Conservation (phyloP, 2,113 vertebrate species). For the Penelope pileata region DNA sequence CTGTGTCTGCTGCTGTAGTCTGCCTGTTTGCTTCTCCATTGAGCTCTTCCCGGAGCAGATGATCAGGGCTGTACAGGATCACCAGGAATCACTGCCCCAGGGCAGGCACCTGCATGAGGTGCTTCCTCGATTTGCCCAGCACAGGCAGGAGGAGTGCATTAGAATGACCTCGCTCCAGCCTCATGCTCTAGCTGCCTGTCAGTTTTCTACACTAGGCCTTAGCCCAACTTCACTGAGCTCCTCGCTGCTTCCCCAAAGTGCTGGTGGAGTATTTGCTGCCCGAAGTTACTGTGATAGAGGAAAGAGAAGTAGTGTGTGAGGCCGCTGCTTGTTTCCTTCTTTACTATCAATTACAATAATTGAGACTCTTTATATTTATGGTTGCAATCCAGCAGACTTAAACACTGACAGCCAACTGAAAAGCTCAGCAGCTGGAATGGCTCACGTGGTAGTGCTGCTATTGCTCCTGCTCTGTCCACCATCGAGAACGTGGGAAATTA, state of each 20-base stretch:
- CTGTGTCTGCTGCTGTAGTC: fast-evolving
- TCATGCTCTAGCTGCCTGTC: fast-evolving
- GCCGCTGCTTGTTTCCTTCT: not conserved
- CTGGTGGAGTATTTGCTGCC: not conserved
- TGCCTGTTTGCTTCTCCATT: not conserved
- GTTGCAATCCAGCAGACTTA: not conserved
- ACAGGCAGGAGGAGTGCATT: not conserved
- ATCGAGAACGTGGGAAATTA: not conserved
- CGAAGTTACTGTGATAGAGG: not conserved
- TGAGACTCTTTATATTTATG: not conserved
- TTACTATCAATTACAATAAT: not conserved
- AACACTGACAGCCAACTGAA: not conserved
- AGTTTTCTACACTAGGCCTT: not conserved
- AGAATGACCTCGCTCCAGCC: not conserved
- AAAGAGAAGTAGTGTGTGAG: not conserved
- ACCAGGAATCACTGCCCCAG: not conserved
- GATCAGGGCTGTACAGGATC: fast-evolving
- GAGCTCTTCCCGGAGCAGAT: not conserved
- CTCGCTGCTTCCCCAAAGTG: not conserved
- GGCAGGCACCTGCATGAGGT: not conserved
- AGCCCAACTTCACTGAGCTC: not conserved
- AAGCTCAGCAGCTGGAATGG: not conserved
- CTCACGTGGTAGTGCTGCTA: not conserved
- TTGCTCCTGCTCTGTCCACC: not conserved
- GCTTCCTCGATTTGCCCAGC: not conserved